These are phyloP conservation scores for Drosophila maculinotata DNA, from an alignment of 2,888 invertebrate species.

Conservation along the genomic window DNA sequence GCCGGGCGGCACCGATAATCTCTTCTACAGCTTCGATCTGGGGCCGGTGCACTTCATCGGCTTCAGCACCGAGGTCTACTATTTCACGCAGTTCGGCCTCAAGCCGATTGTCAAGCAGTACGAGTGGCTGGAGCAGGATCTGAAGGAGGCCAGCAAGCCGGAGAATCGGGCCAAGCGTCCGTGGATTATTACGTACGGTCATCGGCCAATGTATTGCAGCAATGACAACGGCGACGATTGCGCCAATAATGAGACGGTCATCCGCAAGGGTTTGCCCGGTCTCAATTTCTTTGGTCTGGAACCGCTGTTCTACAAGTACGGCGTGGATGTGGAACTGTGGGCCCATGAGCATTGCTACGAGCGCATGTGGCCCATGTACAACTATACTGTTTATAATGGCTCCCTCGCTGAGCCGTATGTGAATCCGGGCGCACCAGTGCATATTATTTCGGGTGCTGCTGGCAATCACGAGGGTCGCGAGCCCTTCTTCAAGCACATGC, in stretches of 20 bases:
- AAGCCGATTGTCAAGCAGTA: conserved; percentile 92
- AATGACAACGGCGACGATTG: conserved; percentile 94
- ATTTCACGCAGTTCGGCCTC: conserved; percentile 94
- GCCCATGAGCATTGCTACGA: conserved; percentile 99
- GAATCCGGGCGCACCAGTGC: conserved; percentile 93
- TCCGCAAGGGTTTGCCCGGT: conserved; percentile 89
- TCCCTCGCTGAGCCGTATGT: conserved; percentile 86
- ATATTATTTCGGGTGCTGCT: conserved; percentile 95
- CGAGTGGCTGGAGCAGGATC: conserved; percentile 94
- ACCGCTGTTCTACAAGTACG: conserved; percentile 92
- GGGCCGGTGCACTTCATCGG: conserved; percentile 96
- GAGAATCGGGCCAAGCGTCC: conserved; percentile 90
- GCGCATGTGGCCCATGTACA: conserved; percentile 96
- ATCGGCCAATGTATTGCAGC: conserved; percentile 96
- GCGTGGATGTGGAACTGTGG: conserved; percentile 97
- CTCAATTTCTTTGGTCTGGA: conserved; percentile 91
- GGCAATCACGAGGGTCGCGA: conserved; percentile 95
- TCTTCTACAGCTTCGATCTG: conserved; percentile 94
- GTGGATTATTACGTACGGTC: conserved; percentile 94
- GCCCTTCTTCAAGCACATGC: conserved; percentile 87
- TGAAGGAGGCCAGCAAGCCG: conserved; percentile 90
- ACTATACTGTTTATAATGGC: conserved; percentile 90
- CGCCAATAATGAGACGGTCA: conserved; percentile 87
- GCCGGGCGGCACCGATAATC: conserved; percentile 90
- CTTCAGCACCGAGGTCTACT: conserved; percentile 97